phyloP scores from a whole-genome alignment of 1,140 invertebrate genomes.

The Diachasma alloeum region DNA sequence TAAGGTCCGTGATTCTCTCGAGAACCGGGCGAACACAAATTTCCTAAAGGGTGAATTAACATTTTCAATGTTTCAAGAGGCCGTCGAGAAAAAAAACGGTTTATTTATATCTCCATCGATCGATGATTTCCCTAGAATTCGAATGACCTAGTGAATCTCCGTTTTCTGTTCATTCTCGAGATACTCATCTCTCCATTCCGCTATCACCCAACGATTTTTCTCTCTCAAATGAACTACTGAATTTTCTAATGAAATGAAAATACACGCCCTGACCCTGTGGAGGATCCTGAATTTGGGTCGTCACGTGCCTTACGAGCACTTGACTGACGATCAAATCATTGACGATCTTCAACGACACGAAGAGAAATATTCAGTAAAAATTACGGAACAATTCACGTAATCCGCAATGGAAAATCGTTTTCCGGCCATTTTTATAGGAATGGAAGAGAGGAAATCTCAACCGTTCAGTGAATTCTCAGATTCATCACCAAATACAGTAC shows the following conservation, averaged over 20 bases:
- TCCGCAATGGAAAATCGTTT: too few species aligned
- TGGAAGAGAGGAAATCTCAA: too few species aligned
- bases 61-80: background rate
- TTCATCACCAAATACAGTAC: too few species aligned
- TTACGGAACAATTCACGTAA: too few species aligned
- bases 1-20: background rate
- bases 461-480: too few species aligned
- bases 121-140: background rate
- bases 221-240: too few species aligned
- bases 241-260: slow-evolving; percentile 50
- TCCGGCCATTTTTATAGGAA: too few species aligned
- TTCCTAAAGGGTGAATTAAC: background rate
- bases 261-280: slow-evolving; percentile 80
- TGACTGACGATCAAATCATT: slow-evolving; percentile 77
- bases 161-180: background rate
- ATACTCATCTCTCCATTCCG: background rate
- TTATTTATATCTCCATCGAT: background rate
- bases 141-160: background rate
- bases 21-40: background rate
- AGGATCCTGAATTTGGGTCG: slow-evolving; percentile 78
- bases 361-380: too few species aligned
- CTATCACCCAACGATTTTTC: background rate
- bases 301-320: slow-evolving; percentile 74
- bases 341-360: slow-evolving; percentile 76
- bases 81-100: background rate